Base-by-base conservation (phyloP, 2,888 invertebrate genomes). In the Drosophila quinaria region DNA sequence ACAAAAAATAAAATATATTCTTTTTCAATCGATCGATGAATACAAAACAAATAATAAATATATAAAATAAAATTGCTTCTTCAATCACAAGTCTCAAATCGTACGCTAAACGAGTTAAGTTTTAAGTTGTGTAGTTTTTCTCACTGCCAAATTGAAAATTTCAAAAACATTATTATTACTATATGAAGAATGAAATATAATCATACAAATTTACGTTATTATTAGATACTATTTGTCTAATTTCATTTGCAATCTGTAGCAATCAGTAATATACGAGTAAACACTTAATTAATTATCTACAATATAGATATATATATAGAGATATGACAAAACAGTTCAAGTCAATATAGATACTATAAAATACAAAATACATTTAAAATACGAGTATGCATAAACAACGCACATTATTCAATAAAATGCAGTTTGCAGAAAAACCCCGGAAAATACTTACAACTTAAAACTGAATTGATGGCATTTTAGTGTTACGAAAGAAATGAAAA, bases 401-500 rank as follows among this genome's bases (percentile, higher is more conserved):
- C 88, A 87, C 81, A 85, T 80, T 72, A 72, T 69, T 69, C 60
- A 66, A 63, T 15, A 58, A 74, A 55, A 55, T 37, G 52, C 64
- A 58, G 68, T 49, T 70, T 59, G 66, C 52, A 59, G 61, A 25
- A 39, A 55, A 62, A 42, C 39, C 42, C 62, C 61, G 56, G 52
- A 66, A 66, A 66, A 66, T 42, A 46, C 33, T 29, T 58, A 60
- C 56, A 79, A 81, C 71, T 76, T 62, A 73, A 74, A 81, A 87
- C 80, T 87, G 81, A 87, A 87, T 84, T 81, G 78, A 80, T 78
- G 86, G 80, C 82, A 85, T 84, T 85, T 87, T 84, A 84, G 75
- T 65, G 69, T 78, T 66, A 75, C 55, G 51, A 63, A 55, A 63
- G 35, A 51, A n/a, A 41, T 42, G 55, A 61, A 37, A 61, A 41